These are phyloP conservation scores for Euzophera pinguis DNA, from an alignment of 2,888 invertebrate species.

Conservation along the genomic window DNA sequence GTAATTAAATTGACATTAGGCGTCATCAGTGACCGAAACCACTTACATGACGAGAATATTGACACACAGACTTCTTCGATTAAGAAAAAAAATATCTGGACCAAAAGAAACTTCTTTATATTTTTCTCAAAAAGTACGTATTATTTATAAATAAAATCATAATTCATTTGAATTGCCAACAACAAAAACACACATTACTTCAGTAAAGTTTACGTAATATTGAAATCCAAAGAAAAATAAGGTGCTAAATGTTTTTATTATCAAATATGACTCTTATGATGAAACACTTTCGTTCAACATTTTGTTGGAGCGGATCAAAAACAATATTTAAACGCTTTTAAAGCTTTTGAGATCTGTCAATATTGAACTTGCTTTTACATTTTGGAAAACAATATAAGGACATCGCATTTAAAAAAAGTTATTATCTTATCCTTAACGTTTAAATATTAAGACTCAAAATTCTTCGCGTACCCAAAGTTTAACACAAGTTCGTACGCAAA, in stretches of 20 bases:
- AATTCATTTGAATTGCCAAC: no score
- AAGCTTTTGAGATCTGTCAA: constrained; percentile 26
- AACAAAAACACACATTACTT: no score
- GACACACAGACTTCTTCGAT: no score
- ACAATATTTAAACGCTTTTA: constrained; percentile 29
- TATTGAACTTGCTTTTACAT: constrained; percentile 11
- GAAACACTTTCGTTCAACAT: constrained; percentile 4
- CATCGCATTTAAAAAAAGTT: neutral
- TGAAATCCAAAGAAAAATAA: no score
- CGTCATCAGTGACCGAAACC: no score
- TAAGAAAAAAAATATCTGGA: no score
- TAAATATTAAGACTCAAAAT: neutral
- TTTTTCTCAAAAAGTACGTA: no score
- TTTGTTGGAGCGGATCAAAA: constrained; percentile 22
- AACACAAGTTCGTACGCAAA: neutral
- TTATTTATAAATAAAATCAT: no score
- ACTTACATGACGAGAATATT: no score
- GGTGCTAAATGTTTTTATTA: neutral
- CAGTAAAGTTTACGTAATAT: no score
- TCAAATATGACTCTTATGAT: neutral
- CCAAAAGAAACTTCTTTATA: no score
- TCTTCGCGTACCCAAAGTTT: neutral
- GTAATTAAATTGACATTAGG: no score
- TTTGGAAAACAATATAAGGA: neutral
- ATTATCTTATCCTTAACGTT: neutral